Evolutionary conservation across 2,113 vertebrate genomes (phyloP), one percentile per base, ranked within the genome.

Genomic region (Callionymus lyra): DNA sequence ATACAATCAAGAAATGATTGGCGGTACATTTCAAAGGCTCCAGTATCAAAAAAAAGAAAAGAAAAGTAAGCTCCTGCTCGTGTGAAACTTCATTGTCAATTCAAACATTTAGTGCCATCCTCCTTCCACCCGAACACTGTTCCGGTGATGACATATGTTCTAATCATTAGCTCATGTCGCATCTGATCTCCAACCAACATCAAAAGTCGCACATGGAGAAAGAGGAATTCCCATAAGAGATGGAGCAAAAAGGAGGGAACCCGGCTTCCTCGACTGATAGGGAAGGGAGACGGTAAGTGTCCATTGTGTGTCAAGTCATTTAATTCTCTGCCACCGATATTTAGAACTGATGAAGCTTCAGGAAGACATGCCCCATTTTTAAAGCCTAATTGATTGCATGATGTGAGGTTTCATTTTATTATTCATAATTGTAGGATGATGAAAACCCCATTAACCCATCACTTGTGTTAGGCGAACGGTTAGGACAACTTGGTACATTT

Each of bases 81-180:
- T 44, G 74, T 68, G 52, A 76, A 74, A 64, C 59, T 34, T 47
- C 35, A 15, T 51, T 63, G 64, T 57, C 64, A 42, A 72, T 63
- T 63, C 55, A 59, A 52, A 63, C 53, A 56, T 50, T 44, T 33
- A 48, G 18, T 41, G 10, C 6, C 37, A 33, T 47, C 46, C 45
- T 55, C 50, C 21, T 16, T 42, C 19, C n/a, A 42, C 34, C 31
- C 10, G 27, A 68, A 62, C 46, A 13, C 50, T 66, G 42, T 65
- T 56, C 50, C 64, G 34, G 48, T 66, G 67, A 76, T 76, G 72
- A 68, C 77, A 76, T 44, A 59, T 62, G 63, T 74, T 70, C 59
- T 68, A 72, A 79, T 79, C 67, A 75, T 63, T 55, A 61, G 63
- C 62, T 77, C 69, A 75, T 34, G 33, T 77, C 61, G 63, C 59